Base-by-base conservation (phyloP, 2,797 vertebrate species). In the Austrolebias charrua region DNA sequence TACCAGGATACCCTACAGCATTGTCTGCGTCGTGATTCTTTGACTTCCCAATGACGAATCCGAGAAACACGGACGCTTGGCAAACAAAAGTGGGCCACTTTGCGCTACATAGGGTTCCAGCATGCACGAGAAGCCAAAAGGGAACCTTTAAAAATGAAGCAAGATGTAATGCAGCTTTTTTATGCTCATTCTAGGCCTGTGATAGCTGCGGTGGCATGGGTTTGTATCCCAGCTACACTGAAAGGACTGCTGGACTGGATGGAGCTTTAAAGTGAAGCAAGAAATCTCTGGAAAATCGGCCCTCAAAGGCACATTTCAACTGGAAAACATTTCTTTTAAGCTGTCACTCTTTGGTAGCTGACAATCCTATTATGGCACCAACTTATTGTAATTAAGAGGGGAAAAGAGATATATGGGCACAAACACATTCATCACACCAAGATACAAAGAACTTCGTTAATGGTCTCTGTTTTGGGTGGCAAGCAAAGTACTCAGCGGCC, bases 181-280 rank as follows among this genome's bases (percentile, higher is more conserved):
- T 88, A 90, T 91, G 90, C 91, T 91, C 88, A 88, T 92, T 92
- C 86, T 88, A 82, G 88, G 81, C 81, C 89, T 88, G 87, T 91
- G 91, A 91, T 92, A 90, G 91, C 88, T 90, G 90, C 85, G 73
- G 85, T 82, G 82, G 85, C 89, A 86, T 92, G 92, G 91, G 93
- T 94, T 93, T 93, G 92, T 93, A 91, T 93, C 92, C 92, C 88
- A 78, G 91, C 90, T 92, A 91, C 92, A 91, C 86, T 93, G 89
- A 93, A 93, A 92, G 88, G 90, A 76, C 83, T 53, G 78, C 83
- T 84, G 88, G 92, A 92, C 92, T 92, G 93, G 91, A 93, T 91
- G 87, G 84, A 91, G 90, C 90, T 92, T 93, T 90, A 93, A 93
- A 93, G 92, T 92, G 90, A 91, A 92, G 88, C 88, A 90, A 89